These are phyloP conservation scores for Ophiothrix spiculata DNA, from an alignment of 35 echinoderm and acorn worm species.

Conservation along the genomic window DNA sequence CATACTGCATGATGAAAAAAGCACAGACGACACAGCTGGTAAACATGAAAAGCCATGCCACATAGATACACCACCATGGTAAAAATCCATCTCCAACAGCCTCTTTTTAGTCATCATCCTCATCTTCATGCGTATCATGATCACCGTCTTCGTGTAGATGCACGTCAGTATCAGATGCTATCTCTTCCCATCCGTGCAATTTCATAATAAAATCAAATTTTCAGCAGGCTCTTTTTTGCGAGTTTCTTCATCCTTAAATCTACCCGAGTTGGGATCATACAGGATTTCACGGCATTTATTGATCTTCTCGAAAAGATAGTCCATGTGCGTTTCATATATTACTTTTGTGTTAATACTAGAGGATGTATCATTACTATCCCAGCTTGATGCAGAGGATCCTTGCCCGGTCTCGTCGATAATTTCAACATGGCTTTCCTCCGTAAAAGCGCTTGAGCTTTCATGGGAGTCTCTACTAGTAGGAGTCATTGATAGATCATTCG, in stretches of 20 bases:
- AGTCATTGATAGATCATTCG: too few relatives aligned
- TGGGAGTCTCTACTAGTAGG: too few relatives aligned
- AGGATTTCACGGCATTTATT: slow-evolving; percentile 40
- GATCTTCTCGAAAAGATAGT: slow-evolving; percentile 55
- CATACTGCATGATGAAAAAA: slow-evolving; percentile 86
- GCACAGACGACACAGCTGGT: slow-evolving; percentile 38
- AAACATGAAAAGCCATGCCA: slow-evolving; percentile 69
- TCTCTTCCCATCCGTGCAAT: slow-evolving; percentile 68
- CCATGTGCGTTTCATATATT: slow-evolving; percentile 22
- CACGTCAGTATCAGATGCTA: too few relatives aligned
- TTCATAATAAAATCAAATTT: slow-evolving; percentile 56
- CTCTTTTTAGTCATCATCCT: neutral
- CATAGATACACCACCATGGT: slow-evolving; percentile 85
- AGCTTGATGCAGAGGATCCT: too few relatives aligned
- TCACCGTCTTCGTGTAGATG: too few relatives aligned
- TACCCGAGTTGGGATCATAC: neutral
- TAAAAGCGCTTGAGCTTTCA: too few relatives aligned
- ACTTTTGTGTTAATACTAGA: too few relatives aligned
- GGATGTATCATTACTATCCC: too few relatives aligned
- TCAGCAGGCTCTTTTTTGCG: slow-evolving; percentile 7
- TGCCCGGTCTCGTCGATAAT: too few relatives aligned
- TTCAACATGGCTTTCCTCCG: too few relatives aligned
- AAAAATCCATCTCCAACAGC: slow-evolving; percentile 24
- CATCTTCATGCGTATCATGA: slow-evolving; percentile 23
- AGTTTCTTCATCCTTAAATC: slow-evolving; percentile 27